phyloP scores from a whole-genome alignment of 64 coral and sea anemone genomes.

The Actinia equina region DNA sequence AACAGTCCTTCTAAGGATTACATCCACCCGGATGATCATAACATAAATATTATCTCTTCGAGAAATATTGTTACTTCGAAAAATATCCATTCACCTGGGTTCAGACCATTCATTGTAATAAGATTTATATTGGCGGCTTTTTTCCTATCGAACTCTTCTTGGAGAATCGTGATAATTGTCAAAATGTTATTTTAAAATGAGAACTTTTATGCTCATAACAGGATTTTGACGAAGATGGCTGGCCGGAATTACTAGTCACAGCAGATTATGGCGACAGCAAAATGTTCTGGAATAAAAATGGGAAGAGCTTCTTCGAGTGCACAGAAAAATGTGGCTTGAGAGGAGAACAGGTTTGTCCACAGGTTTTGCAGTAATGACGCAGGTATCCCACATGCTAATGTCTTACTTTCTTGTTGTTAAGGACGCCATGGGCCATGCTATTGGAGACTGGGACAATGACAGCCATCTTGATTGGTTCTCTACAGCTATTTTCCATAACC shows the following conservation, averaged over 20 bases:
- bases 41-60: too few relatives aligned
- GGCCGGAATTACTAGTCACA: conserved; percentile 75
- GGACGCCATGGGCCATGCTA: conserved; percentile 97
- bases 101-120: too few relatives aligned
- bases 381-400: neutral
- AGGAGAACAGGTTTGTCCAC: conserved; percentile 63
- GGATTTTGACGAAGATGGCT: conserved; percentile 90
- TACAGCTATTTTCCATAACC: conserved; percentile 82
- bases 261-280: conserved; percentile 85
- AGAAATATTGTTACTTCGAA: too few relatives aligned
- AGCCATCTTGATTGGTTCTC: conserved; percentile 87
- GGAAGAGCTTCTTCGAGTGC: conserved; percentile 54
- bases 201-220: neutral
- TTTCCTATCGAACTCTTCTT: too few relatives aligned
- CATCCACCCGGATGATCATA: too few relatives aligned
- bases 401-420: conserved; percentile 1
- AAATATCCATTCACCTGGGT: too few relatives aligned
- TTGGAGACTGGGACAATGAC: conserved; percentile 92
- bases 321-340: conserved; percentile 68
- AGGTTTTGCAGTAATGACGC: neutral
- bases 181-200: neutral
- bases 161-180: too few relatives aligned
- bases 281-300: conserved; percentile 78
- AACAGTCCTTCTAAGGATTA: too few relatives aligned
- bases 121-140: too few relatives aligned